A percentile compares a stretch with the other conserved stretches of the same genome.
These are phyloP conservation scores for Amblyteles armatorius DNA, from an alignment of 2,888 invertebrate species.

Conservation along the genomic window DNA sequence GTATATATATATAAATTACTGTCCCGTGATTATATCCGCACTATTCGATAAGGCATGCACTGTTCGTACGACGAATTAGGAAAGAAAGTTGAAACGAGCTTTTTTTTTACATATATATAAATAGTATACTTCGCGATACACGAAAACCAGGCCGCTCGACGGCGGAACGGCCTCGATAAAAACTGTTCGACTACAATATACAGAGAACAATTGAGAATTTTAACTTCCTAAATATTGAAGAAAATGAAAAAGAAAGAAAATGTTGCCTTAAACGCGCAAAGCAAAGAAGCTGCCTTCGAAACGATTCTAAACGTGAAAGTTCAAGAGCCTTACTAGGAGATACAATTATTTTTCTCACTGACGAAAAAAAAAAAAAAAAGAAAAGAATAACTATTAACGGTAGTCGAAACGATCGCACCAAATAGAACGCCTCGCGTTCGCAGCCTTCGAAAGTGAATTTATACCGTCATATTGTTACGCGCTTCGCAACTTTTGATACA, in stretches of 20 bases:
- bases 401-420: constrained; percentile 19
- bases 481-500: constrained; percentile 60
- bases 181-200: constrained; percentile 13
- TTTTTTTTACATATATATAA: neutral
- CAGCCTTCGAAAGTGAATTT: constrained; percentile 4
- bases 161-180: neutral
- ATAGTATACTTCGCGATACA: neutral
- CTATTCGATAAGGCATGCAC: constrained; percentile 52
- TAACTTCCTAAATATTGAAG: constrained; percentile 51
- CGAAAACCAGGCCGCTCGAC: neutral
- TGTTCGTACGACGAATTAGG: constrained; percentile 42
- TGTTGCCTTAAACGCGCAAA: constrained; percentile 68
- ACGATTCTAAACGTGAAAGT: constrained; percentile 64
- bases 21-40: constrained; percentile 62
- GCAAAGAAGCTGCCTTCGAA: constrained; percentile 55
- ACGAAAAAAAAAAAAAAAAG: neutral
- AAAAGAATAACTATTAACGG: neutral
- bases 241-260: constrained; percentile 24
- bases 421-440: constrained; percentile 15
- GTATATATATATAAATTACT: constrained; percentile 40
- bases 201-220: constrained; percentile 22
- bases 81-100: constrained; percentile 14
- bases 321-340: constrained; percentile 58
- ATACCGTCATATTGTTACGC: constrained; percentile 30
- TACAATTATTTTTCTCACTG: constrained; percentile 44